Conservation (phyloP, 1,140 invertebrate species). For the Ridgeia piscesae region DNA sequence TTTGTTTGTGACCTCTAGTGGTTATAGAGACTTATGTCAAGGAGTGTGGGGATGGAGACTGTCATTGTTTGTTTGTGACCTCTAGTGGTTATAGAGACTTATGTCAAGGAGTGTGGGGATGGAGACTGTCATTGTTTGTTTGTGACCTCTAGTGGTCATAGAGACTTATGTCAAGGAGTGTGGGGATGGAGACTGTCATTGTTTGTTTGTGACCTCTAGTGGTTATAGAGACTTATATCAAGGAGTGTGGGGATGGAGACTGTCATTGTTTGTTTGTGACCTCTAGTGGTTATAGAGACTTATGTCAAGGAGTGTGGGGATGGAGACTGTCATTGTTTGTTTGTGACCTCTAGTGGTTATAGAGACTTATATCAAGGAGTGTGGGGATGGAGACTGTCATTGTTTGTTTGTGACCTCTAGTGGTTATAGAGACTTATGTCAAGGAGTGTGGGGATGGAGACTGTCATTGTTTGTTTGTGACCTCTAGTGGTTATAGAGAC, state of each 20-base stretch:
- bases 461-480: not conserved
- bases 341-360: not conserved
- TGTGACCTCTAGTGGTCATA: not conserved
- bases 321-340: not conserved
- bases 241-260: not conserved
- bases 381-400: not conserved
- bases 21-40: not conserved
- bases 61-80: not conserved
- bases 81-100: not conserved
- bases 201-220: not conserved
- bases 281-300: not conserved
- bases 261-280: not conserved
- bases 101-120: not conserved
- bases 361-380: not conserved
- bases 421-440: not conserved
- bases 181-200: not conserved
- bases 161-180: not conserved
- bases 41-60: not conserved
- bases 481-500: not conserved
- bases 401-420: not conserved
- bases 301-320: not conserved
- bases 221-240: not conserved
- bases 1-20: not conserved
- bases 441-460: not conserved
- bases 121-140: not conserved